Percentiles rank a stretch among this genome's conserved stretches.
Evolutionary conservation across 2,888 invertebrate species (phyloP).

Genomic region (Hirtodrosophila trivittata): DNA sequence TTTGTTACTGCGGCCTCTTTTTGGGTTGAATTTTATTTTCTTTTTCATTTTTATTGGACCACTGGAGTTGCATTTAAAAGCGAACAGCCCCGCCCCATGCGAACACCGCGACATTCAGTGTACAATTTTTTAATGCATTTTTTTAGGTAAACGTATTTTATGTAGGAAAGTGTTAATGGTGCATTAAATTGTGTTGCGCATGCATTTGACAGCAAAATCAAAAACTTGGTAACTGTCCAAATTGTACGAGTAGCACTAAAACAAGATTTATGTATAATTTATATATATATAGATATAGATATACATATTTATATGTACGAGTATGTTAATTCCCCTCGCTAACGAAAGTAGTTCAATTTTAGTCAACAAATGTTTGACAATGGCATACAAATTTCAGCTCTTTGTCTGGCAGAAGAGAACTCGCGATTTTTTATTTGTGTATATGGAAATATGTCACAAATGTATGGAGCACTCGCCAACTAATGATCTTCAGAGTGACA

Average conservation of each 20-base stretch:
- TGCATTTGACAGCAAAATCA: conserved; percentile 57
- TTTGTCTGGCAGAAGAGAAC: conserved; percentile 42
- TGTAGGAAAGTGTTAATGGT: conserved; percentile 54
- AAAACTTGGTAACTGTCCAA: conserved; percentile 36
- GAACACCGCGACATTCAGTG: conserved; percentile 19
- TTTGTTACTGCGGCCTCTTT: conserved; percentile 67
- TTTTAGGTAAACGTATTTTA: no score
- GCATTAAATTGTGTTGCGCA: conserved; percentile 40
- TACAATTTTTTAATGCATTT: conserved; percentile 40
- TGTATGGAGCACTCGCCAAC: conserved; percentile 39
- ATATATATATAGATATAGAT: conserved; percentile 35
- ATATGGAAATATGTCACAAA: conserved; percentile 70
- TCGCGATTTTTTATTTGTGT: conserved; percentile 46
- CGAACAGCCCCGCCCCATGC: conserved; percentile 5
- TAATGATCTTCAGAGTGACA: conserved; percentile 67
- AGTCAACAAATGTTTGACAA: conserved; percentile 53
- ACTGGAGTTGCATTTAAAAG: conserved; percentile 76
- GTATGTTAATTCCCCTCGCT: conserved; percentile 65
- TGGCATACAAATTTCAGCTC: conserved; percentile 69
- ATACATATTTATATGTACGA: conserved; percentile 40
- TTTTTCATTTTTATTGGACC: conserved; percentile 23
- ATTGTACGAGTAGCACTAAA: not conserved
- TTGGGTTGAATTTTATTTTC: conserved; percentile 27
- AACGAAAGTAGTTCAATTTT: conserved; percentile 75
- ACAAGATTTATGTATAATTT: conserved; percentile 6